Percentiles rank a stretch among this genome's conserved stretches.
These are phyloP conservation scores for Ganaspis brasiliensis DNA, from an alignment of 2,888 invertebrate genomes.

Conservation along the genomic window DNA sequence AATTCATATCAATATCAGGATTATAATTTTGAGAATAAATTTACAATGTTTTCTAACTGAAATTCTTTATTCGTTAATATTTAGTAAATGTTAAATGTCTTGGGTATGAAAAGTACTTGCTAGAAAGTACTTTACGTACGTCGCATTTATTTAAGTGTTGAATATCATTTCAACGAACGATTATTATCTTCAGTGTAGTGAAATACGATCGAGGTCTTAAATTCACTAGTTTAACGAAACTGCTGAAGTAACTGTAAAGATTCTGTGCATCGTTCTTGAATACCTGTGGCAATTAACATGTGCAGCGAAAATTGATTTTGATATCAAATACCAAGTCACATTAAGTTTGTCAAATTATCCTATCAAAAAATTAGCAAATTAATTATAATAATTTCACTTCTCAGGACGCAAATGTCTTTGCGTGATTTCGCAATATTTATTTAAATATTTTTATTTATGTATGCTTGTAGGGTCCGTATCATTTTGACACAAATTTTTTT, in stretches of 20 bases:
- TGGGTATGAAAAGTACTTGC: neutral
- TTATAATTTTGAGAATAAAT: neutral
- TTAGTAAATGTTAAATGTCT: conserved; percentile 2
- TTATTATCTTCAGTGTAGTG: conserved; percentile 24
- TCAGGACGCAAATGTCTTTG: too few species aligned
- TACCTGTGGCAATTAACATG: conserved; percentile 18
- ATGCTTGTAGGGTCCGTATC: too few species aligned
- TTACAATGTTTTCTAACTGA: neutral
- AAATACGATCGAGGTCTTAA: conserved; percentile 37
- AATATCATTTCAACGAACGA: conserved; percentile 30
- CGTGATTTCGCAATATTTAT: too few species aligned
- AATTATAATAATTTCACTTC: too few species aligned
- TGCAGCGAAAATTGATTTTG: neutral
- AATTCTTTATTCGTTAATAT: neutral
- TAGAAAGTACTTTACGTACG: conserved; percentile 11
- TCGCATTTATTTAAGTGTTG: conserved; percentile 34
- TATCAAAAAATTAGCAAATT: too few species aligned
- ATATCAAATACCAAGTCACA: neutral
- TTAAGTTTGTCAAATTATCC: too few species aligned
- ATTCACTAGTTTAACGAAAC: conserved; percentile 34
- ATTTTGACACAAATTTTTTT: too few species aligned
- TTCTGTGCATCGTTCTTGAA: conserved; percentile 16
- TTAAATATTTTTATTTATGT: too few species aligned
- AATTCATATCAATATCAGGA: too few species aligned
- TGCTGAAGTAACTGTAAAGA: conserved; percentile 34